Evolutionary conservation across 2,888 invertebrate species (phyloP), one percentile per base, ranked within the genome.

Genomic region (Tenthredo mesomela): DNA sequence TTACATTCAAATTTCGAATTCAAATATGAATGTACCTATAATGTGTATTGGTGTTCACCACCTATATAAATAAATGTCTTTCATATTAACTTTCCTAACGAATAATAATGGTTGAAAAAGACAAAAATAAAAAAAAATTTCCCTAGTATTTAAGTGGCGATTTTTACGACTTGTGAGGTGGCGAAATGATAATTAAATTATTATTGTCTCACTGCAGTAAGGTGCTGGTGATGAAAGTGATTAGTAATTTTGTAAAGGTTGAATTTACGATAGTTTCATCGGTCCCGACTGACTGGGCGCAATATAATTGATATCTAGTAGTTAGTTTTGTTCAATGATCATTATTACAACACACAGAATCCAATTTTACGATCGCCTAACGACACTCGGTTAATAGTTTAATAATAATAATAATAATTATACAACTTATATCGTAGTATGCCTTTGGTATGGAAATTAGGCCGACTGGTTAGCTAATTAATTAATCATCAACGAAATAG

Each of bases 1-100:
- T 82, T 82, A 82, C 67, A 65, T 82, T 50, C 43, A 50, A 82
- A 82, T 82, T 82, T 82, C 67, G 33, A 67, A 82, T 18, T 10
- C 29, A 37, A 7, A 37, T 33, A 33, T n/a, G n/a, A n/a, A n/a
- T n/a, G 29, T 33, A 33, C 5, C 0, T 10, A 2, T 21, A 18
- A 2, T 21, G 9, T 50, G 21, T 61, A 40, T 70, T 15, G 12
- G 18, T 70, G 12, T 40, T 6, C 33, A 33, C 10, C 18, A n/a
- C 33, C 21, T 40, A 40, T n/a, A 5, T 3, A 15, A 18, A 40
- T 70, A 9, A 37, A 40, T 70, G 9, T 40, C 43, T 37, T 33
- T 33, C 18, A 18, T n/a, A 33, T 50, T n/a, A 1, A 25, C 18
- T 21, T 18, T 73, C 10, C n/a, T n/a, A 29, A 18, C 3, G 7